These are phyloP conservation scores for Crenuchus spilurus DNA, from an alignment of 2,797 vertebrate genomes.

Conservation along the genomic window DNA sequence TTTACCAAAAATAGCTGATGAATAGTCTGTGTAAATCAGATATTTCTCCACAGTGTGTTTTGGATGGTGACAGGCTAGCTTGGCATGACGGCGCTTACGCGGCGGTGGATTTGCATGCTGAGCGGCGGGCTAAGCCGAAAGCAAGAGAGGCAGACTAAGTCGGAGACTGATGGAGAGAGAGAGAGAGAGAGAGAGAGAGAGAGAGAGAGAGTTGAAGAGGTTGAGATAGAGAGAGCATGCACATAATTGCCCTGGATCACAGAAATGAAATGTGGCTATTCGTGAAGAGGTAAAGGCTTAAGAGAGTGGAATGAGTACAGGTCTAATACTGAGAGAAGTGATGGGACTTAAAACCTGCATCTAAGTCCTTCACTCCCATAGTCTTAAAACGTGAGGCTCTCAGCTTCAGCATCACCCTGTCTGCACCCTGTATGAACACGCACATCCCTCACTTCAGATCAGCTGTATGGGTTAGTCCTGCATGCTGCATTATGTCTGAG, in stretches of 20 bases:
- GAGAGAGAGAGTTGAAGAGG: not conserved
- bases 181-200: conserved; percentile 6
- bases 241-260: conserved; percentile 23
- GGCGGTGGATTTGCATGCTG: conserved; percentile 58
- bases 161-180: conserved; percentile 2
- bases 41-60: not conserved
- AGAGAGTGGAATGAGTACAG: conserved; percentile 1
- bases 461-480: too few species aligned
- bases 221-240: not conserved
- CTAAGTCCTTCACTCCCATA: not conserved
- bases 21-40: too few species aligned
- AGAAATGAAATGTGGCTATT: conserved; percentile 1
- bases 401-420: not conserved
- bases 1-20: too few species aligned
- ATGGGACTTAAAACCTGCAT: not conserved
- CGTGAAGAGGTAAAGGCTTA: conserved; percentile 12
- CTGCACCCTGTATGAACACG: not conserved
- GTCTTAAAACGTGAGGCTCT: not conserved
- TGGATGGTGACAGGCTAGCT: conserved; percentile 15
- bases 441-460: too few species aligned
- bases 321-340: not conserved
- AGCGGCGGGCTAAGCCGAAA: conserved; percentile 37
- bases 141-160: conserved; percentile 21
- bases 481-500: too few species aligned
- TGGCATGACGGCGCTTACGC: conserved; percentile 11